A percentile compares a stretch with the other conserved stretches of the same genome.
Evolutionary conservation across 2,113 vertebrate species (phyloP).

Genomic region (Reinhardtius hippoglossoides): DNA sequence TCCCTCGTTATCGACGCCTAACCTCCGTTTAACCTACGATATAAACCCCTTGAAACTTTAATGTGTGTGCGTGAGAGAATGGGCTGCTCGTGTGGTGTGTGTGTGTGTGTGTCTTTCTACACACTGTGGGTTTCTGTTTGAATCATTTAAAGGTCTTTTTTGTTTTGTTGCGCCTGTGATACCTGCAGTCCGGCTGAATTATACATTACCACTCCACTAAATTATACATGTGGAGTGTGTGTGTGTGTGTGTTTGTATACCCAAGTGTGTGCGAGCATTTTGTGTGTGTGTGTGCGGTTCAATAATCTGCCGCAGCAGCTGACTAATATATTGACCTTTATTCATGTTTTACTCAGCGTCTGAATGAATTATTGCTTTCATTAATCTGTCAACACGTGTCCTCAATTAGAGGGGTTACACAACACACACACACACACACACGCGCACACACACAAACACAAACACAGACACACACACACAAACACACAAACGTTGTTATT

Average conservation of each 20-base stretch:
- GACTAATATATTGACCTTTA: constrained; percentile 50
- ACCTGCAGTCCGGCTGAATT: constrained; percentile 61
- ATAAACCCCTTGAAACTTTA: not conserved
- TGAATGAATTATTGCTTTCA: constrained; percentile 54
- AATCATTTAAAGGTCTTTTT: constrained; percentile 57
- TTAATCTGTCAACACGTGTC: constrained; percentile 53
- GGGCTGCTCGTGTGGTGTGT: not conserved
- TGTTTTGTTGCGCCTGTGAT: constrained; percentile 36
- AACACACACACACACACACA: constrained; percentile 6
- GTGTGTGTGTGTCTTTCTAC: constrained; percentile 8
- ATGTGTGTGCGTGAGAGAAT: constrained; percentile 13
- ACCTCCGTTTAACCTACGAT: not conserved
- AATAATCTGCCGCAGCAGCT: constrained; percentile 19
- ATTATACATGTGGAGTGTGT: constrained; percentile 56
- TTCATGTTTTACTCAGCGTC: constrained; percentile 52
- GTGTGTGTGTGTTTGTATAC: not conserved
- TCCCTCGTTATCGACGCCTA: not conserved
- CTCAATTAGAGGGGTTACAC: not conserved
- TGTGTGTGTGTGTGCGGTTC: not conserved
- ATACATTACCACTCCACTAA: constrained; percentile 53
- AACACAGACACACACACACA: not conserved
- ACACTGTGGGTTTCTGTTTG: constrained; percentile 2
- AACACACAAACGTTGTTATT: not conserved
- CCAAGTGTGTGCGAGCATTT: not conserved
- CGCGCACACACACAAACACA: not conserved